Percentiles rank a stretch among this genome's conserved stretches.
Evolutionary conservation across 1,140 invertebrate genomes (phyloP).

Genomic region (Notospermus geniculatus): DNA sequence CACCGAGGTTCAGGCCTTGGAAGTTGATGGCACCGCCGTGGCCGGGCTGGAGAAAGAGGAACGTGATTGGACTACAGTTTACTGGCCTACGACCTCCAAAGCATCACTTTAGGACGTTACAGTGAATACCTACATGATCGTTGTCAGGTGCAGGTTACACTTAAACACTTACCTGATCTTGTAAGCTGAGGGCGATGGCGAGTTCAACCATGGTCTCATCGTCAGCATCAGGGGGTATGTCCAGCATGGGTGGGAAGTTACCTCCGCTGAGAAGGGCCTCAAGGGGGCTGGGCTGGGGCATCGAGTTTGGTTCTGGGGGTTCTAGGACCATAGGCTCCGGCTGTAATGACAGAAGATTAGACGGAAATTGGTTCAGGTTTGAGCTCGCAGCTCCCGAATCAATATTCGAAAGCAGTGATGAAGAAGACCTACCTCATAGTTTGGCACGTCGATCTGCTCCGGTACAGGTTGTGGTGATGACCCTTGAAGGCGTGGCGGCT

Average conservation of each 20-base stretch:
- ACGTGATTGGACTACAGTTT: too few species aligned
- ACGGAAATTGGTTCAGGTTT: too few species aligned
- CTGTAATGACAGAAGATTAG: neutral
- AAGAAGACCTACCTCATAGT: slow-evolving; percentile 7
- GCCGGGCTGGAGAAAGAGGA: slow-evolving; percentile 23
- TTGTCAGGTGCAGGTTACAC: too few species aligned
- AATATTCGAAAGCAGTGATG: too few species aligned
- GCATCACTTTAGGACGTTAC: too few species aligned
- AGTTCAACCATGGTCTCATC: slow-evolving; percentile 96
- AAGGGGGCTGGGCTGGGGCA: slow-evolving; percentile 57
- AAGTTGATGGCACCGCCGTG: slow-evolving; percentile 9
- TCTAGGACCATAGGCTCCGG: slow-evolving; percentile 59
- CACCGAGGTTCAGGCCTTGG: slow-evolving; percentile 1
- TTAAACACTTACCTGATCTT: slow-evolving; percentile 65
- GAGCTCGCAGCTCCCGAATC: too few species aligned
- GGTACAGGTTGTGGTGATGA: neutral
- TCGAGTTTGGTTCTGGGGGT: slow-evolving; percentile 39
- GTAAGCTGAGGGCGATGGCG: slow-evolving; percentile 89
- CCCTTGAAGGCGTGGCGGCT: neutral
- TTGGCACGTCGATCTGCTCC: slow-evolving; percentile 2
- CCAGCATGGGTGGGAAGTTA: slow-evolving; percentile 71
- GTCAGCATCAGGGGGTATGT: slow-evolving; percentile 86
- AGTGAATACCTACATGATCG: too few species aligned
- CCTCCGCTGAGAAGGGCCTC: slow-evolving; percentile 69
- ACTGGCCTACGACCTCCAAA: too few species aligned